Evolutionary conservation across 1,140 invertebrate genomes (phyloP).

Genomic region (Antheraea pernyi): DNA sequence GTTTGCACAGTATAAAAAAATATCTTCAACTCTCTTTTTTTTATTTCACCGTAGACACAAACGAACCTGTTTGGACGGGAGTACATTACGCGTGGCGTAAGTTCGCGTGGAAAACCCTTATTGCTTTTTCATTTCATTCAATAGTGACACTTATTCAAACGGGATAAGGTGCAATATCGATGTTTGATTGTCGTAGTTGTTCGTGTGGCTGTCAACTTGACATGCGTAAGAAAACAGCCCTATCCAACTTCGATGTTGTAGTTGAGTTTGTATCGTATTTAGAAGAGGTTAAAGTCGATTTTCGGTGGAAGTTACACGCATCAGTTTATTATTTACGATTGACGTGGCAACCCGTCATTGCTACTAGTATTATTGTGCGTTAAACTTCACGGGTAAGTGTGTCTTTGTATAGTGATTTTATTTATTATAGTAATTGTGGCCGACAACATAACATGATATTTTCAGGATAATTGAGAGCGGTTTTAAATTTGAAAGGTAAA

Average conservation of each 20-base stretch:
- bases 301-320: background rate
- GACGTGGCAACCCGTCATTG: constrained; percentile 13
- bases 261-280: constrained; percentile 1
- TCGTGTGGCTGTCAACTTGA: constrained; percentile 18
- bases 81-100: constrained; percentile 17
- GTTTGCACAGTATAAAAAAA: constrained; percentile 14
- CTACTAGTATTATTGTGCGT: constrained; percentile 15
- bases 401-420: background rate
- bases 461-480: too few species aligned
- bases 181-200: background rate
- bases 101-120: constrained; percentile 4
- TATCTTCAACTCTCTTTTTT: too few species aligned
- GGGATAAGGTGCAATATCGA: background rate
- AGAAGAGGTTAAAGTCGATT: background rate
- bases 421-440: background rate
- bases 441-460: too few species aligned
- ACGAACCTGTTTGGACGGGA: background rate
- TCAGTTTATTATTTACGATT: constrained; percentile 9
- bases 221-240: background rate
- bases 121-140: constrained; percentile 9
- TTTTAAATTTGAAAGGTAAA: too few species aligned
- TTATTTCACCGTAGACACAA: constrained; percentile 10
- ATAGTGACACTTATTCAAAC: constrained; percentile 10
- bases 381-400: constrained; percentile 1
- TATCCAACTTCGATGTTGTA: background rate